phyloP scores from a whole-genome alignment of 2,888 invertebrate species.

The Melinaea menophilus region DNA sequence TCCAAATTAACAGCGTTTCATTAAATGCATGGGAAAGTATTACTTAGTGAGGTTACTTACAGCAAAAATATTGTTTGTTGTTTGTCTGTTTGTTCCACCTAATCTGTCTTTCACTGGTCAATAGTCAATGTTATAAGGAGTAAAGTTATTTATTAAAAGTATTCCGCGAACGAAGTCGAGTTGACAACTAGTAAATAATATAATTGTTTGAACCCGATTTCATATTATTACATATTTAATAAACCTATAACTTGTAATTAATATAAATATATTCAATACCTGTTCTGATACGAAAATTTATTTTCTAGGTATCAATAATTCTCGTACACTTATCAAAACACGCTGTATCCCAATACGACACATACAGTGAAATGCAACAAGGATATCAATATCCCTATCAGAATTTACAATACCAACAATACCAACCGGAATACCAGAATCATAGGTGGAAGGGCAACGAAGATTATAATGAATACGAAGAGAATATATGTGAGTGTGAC shows the following conservation, averaged over 20 bases:
- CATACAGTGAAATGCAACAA: constrained; percentile 13
- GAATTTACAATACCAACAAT: constrained; percentile 15
- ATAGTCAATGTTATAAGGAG: too few relatives aligned
- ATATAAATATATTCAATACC: not conserved
- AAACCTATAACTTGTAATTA: not conserved
- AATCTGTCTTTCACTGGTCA: too few relatives aligned
- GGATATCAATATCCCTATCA: constrained; percentile 20
- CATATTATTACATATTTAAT: too few relatives aligned
- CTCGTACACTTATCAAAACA: constrained; percentile 19
- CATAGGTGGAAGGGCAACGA: constrained; percentile 22
- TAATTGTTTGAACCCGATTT: too few relatives aligned
- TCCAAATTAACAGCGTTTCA: too few relatives aligned
- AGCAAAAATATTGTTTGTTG: too few relatives aligned
- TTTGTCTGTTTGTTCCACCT: too few relatives aligned
- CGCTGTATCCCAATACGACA: constrained; percentile 21
- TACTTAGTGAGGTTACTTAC: too few relatives aligned
- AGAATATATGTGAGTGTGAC: constrained; percentile 36
- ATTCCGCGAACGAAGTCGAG: too few relatives aligned
- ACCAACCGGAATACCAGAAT: constrained; percentile 14
- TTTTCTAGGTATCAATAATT: constrained; percentile 28
- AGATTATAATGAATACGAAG: constrained; percentile 37
- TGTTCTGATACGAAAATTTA: constrained; percentile 4
- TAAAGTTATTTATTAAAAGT: too few relatives aligned
- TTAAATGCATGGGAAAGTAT: too few relatives aligned
- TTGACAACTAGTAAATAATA: too few relatives aligned